Percentiles rank a stretch among this genome's conserved stretches.
phyloP scores from a whole-genome alignment of 2,888 invertebrate genomes.

The Cheilosia grossa region DNA sequence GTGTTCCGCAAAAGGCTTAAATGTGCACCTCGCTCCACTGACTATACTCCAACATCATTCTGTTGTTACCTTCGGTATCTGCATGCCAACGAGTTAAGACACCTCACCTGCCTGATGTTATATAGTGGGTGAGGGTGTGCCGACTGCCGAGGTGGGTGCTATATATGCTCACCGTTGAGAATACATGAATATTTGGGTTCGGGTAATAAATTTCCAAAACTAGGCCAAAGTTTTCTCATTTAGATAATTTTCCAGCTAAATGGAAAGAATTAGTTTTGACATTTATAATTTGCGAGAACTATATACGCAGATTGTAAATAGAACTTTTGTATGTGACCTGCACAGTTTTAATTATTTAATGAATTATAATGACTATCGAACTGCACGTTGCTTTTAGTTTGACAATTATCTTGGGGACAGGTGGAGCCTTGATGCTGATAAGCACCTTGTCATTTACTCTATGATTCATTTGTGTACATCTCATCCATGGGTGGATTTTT shows the following conservation, averaged over 20 bases:
- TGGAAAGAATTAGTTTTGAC: conserved; percentile 40
- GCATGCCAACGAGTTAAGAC: background rate
- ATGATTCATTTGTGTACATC: no score
- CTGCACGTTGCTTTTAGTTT: background rate
- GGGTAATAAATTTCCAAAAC: conserved; percentile 59
- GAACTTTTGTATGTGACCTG: background rate
- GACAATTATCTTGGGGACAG: no score
- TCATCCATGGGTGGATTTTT: no score
- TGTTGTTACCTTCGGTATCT: conserved; percentile 18
- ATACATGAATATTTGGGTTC: conserved; percentile 18
- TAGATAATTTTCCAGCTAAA: conserved; percentile 48
- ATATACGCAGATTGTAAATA: background rate
- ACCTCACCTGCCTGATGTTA: conserved; percentile 15
- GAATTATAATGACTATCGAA: conserved; percentile 8
- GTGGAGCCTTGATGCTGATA: no score
- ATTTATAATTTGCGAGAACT: conserved; percentile 40
- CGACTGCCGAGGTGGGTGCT: background rate
- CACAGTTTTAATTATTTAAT: conserved; percentile 39
- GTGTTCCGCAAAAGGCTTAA: conserved; percentile 72
- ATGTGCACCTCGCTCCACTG: conserved; percentile 55
- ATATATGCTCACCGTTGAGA: background rate
- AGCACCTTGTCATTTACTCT: no score
- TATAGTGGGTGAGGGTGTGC: no score
- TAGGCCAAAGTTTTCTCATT: conserved; percentile 73
- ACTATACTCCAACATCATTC: conserved; percentile 37